Conservation (phyloP, 2,888 invertebrate genomes). For the Polyommatus iphigenia region DNA sequence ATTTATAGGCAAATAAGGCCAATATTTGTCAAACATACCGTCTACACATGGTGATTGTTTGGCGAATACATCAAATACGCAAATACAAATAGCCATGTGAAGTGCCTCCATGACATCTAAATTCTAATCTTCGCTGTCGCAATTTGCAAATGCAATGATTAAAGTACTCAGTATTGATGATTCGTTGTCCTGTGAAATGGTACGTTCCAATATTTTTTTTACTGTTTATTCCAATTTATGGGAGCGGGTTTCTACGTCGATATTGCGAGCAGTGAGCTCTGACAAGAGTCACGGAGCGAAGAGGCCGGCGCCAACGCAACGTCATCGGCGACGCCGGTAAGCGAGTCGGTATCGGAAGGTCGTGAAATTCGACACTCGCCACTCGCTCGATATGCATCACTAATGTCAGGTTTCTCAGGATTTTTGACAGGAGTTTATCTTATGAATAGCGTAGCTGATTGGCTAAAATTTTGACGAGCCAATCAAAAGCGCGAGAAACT, state of each 20-base stretch:
- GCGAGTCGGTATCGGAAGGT: constrained; percentile 73
- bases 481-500: too few species aligned
- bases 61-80: too few species aligned
- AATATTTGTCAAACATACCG: too few species aligned
- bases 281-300: constrained; percentile 1
- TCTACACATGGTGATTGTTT: too few species aligned
- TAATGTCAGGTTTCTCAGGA: constrained; percentile 16
- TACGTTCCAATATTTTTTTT: background rate
- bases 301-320: constrained; percentile 62
- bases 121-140: too few species aligned
- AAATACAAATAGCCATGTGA: too few species aligned
- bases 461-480: too few species aligned
- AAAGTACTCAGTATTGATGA: background rate
- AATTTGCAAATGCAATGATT: too few species aligned
- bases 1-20: too few species aligned
- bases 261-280: background rate
- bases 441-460: too few species aligned
- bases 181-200: background rate
- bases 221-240: background rate
- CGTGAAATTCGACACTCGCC: constrained; percentile 70
- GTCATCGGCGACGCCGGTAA: constrained; percentile 72
- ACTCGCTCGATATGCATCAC: constrained; percentile 58
- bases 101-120: too few species aligned
- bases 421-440: too few species aligned
- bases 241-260: background rate